Evolutionary conservation across 1,140 invertebrate species (phyloP).

Genomic region (Atopsyche davidsoni): DNA sequence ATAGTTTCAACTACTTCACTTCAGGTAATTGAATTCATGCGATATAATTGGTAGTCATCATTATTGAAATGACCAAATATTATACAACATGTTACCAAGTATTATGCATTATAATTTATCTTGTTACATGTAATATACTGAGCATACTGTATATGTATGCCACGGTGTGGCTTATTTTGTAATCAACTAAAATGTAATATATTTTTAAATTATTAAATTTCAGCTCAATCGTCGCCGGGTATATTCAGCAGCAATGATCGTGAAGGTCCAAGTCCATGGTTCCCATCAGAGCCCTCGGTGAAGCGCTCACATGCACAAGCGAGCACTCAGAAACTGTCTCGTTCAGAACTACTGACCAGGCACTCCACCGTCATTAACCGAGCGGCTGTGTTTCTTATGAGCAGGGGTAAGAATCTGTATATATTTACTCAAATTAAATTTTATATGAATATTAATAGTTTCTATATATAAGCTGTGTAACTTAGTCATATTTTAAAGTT

Average conservation of each 20-base stretch:
- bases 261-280: constrained; percentile 3
- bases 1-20: constrained; percentile 35
- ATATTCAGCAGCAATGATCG: constrained; percentile 14
- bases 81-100: too few species aligned
- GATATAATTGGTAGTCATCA: too few species aligned
- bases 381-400: constrained; percentile 29
- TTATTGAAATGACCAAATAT: too few species aligned
- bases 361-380: constrained; percentile 31
- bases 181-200: too few species aligned
- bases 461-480: too few species aligned
- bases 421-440: not conserved
- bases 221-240: constrained; percentile 1
- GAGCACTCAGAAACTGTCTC: constrained; percentile 16
- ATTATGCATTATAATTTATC: too few species aligned
- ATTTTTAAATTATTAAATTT: constrained; percentile 3
- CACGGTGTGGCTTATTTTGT: too few species aligned
- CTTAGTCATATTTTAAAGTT: too few species aligned
- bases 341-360: constrained; percentile 33
- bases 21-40: constrained; percentile 35
- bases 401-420: constrained; percentile 11
- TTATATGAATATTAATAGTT: too few species aligned
- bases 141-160: too few species aligned
- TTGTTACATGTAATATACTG: too few species aligned
- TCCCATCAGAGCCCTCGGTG: not conserved
- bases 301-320: not conserved